Evolutionary conservation across 2,797 vertebrate species (phyloP).

Genomic region (Bufotes viridis): DNA sequence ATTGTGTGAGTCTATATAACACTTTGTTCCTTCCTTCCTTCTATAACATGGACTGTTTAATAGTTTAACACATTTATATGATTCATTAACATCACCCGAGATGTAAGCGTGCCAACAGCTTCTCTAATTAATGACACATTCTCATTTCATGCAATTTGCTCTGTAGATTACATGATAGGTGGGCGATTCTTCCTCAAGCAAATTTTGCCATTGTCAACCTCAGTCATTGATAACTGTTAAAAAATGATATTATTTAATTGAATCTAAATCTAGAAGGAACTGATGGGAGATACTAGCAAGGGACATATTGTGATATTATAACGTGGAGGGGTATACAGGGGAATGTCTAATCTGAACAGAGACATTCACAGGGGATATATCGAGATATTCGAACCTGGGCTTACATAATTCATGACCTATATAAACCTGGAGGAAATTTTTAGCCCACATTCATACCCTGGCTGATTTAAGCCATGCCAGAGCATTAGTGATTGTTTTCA

Average conservation of each 20-base stretch:
- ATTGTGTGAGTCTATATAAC: not conserved
- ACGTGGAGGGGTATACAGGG: not conserved
- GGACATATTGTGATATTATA: not conserved
- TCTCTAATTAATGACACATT: conserved; percentile 30
- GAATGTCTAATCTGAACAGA: too few species aligned
- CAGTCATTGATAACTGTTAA: conserved; percentile 3
- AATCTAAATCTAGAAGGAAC: not conserved
- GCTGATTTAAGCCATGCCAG: too few species aligned
- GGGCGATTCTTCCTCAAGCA: conserved; percentile 32
- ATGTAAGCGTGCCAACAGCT: not conserved
- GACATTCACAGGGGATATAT: too few species aligned
- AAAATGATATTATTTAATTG: not conserved
- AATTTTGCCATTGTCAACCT: not conserved
- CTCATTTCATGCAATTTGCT: conserved; percentile 24
- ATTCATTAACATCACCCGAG: conserved; percentile 7
- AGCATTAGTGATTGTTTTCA: not conserved
- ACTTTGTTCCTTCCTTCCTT: not conserved
- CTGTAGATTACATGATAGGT: conserved; percentile 29
- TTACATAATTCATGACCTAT: too few species aligned
- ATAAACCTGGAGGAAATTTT: too few species aligned
- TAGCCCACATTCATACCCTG: too few species aligned
- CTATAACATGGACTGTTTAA: not conserved
- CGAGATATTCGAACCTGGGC: not conserved
- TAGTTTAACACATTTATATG: conserved; percentile 9
- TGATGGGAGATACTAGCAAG: not conserved